Base-by-base conservation (phyloP, 2,888 invertebrate species). In the Yponomeuta evonymella region DNA sequence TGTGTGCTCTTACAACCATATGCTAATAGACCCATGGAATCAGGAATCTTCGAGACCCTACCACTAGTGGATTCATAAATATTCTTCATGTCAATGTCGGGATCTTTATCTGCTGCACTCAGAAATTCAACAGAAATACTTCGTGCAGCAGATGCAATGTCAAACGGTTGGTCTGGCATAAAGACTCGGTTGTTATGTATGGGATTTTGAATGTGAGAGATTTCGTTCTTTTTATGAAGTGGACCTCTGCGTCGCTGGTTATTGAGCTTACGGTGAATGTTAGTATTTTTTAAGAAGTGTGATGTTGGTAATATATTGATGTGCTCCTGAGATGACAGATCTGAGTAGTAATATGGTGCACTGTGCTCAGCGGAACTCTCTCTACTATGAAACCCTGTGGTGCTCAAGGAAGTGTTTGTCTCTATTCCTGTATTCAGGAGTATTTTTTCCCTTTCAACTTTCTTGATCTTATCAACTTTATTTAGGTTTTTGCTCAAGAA, bases 261-360 rank as follows among this genome's bases (percentile, higher is more conserved):
- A 79, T 96, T 96, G 51, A 96, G 79, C 79, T 94, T 93, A 2
- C 92, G 88, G 77, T 92, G 90, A 71, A 90, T 82, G 76, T 91
- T 91, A 74, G 92, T 91, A 78, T 92, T 93, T 78, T 93, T 93
- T 74, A 92, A 80, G 74, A 83, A 92, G 78, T 91, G 91, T 72
- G 89, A 88, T 71, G 88, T 87, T 71, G 89, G 87, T 68, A 90
- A 75, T 71, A 90, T 77, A 76, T 93, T 92, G 72, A 93, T 89
- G 75, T 93, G 90, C 74, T 92, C 92, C 77, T 93, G 92, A 3
- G 93, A 88, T 76, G 91, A 95, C 70, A 95, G 90, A 83, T 97
- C 97, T 0, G 97, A 97, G 82, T 97, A 97, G 80, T 97, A 97
- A 80, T 97, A 97, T 0, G 97, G 97, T 51, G 96, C 96, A 71